Evolutionary conservation across 2,113 vertebrate genomes (phyloP).

Genomic region (Carollia perspicillata): DNA sequence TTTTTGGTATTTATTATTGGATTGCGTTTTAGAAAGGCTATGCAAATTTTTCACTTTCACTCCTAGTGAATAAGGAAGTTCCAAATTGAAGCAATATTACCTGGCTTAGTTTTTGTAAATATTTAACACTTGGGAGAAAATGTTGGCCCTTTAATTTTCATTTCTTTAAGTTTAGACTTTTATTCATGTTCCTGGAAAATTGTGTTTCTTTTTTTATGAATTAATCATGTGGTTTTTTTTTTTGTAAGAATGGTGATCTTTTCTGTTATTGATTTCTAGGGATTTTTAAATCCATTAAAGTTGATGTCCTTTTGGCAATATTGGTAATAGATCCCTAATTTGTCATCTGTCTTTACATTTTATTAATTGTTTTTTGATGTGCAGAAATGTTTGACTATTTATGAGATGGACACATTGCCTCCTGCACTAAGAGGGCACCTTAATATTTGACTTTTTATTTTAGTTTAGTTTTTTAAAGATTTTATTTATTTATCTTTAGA

Average conservation of each 20-base stretch:
- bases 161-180: not conserved
- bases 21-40: not conserved
- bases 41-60: not conserved
- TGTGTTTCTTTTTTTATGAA: slow-evolving; percentile 6
- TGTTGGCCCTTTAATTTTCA: not conserved
- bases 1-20: not conserved
- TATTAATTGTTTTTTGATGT: not conserved
- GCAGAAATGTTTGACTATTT: not conserved
- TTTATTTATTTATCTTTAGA: no score
- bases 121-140: not conserved
- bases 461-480: no score
- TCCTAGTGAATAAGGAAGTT: not conserved
- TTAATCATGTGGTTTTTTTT: not conserved
- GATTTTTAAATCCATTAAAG: not conserved
- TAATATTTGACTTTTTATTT: no score
- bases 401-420: no score
- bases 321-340: not conserved
- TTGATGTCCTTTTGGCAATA: not conserved
- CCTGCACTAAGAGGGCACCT: no score
- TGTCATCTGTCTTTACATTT: not conserved
- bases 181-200: not conserved
- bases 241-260: not conserved
- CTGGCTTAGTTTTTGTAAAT: not conserved
- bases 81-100: not conserved
- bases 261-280: not conserved